Evolutionary conservation across 2,113 vertebrate genomes (phyloP), one percentile per base, ranked within the genome.

Genomic region (Psophia crepitans): DNA sequence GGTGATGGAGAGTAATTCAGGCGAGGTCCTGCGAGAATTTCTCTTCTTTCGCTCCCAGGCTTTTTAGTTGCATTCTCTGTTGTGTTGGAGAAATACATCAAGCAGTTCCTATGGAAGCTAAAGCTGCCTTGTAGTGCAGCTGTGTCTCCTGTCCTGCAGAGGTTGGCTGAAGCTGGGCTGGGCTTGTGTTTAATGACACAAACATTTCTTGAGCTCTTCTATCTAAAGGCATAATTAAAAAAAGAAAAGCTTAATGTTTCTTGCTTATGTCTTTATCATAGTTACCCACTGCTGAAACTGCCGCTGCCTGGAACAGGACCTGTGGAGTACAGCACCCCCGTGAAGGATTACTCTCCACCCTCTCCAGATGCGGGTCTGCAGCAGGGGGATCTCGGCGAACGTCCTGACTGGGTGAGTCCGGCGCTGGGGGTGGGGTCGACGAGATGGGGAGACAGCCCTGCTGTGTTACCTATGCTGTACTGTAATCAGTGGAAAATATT

Each of bases 301-400:
- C 99, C 99, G 0, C 95, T 99, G 91, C 99, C 99, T 1, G 99
- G 99, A 43, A 99, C 99, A 0, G 99, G 99, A 18, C 99, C 99
- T 0, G 99, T 99, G 95, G 99, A 99, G 96, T 99, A 99, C 98
- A 99, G 98, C 97, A 99, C 99, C 6, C 98, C 99, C 0, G 96
- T 99, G 90, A 99, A 99, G 97, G 99, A 99, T 92, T 99, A 99
- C 94, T 93, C 92, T 0, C 97, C 99, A 6, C 99, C 99, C 7
- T 98, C 98, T 21, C 84, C 92, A 41, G 98, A 97, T 32, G 43
- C 93, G 5, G 54, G 46, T 32, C 74, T 2, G 44, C 93, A 24
- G 96, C 96, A 91, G 26, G 98, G 98, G 66, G 99, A 99, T 11
- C 97, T 95, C 2, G 88, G 83, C 3, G 99, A 99, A 70, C 98